These are phyloP conservation scores for Scelioninae gen. 1 DNA, from an alignment of 2,888 invertebrate species.

Conservation along the genomic window DNA sequence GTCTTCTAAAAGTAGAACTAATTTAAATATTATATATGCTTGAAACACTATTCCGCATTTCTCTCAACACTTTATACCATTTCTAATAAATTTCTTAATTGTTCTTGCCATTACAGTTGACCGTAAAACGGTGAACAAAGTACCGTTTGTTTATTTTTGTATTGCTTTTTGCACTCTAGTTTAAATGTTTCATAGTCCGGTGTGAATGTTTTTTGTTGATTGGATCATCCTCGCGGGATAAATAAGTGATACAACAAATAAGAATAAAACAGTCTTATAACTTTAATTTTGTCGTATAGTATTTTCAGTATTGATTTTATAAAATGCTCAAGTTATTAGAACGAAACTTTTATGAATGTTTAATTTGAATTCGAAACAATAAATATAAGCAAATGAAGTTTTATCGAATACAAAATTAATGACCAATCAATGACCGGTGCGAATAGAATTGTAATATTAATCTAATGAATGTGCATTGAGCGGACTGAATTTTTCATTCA, in stretches of 20 bases:
- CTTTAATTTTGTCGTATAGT: not conserved
- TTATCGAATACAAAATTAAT: not conserved
- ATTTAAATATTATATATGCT: not conserved
- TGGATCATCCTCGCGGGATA: constrained; percentile 7
- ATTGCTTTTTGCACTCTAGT: constrained; percentile 22
- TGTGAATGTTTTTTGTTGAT: constrained; percentile 13
- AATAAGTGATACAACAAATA: constrained; percentile 11
- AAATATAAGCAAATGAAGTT: not conserved
- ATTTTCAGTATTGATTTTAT: not conserved
- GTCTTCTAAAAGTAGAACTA: not conserved
- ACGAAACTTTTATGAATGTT: not conserved
- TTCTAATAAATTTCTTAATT: constrained; percentile 39
- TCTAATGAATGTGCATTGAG: not conserved
- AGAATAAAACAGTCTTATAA: not conserved
- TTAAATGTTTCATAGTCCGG: constrained; percentile 25
- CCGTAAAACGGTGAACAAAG: constrained; percentile 39
- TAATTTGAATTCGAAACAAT: not conserved
- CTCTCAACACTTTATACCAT: not conserved
- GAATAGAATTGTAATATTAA: constrained; percentile 3
- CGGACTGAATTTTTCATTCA: not conserved
- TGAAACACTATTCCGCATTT: not conserved
- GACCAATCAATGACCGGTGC: not conserved
- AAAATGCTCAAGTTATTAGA: not conserved
- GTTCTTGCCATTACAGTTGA: constrained; percentile 21
- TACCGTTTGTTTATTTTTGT: constrained; percentile 52